Conservation (phyloP, 2,888 invertebrate genomes). For the Calameuta filiformis region DNA sequence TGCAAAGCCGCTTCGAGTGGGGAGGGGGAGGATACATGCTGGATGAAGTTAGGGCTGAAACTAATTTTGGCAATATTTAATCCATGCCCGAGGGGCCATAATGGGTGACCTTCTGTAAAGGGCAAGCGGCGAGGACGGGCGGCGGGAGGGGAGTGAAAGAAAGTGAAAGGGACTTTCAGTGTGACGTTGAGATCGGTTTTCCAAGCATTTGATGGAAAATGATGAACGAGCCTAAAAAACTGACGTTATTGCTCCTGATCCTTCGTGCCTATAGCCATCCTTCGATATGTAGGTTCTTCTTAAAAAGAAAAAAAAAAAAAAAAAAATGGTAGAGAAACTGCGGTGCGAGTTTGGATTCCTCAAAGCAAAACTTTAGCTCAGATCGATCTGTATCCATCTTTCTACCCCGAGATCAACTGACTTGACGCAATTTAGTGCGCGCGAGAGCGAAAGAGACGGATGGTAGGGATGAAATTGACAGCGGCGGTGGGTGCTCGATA, state of each 20-base stretch:
- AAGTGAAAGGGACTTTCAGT: slow-evolving; percentile 24
- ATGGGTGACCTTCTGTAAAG: slow-evolving; percentile 18
- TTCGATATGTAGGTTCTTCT: no score
- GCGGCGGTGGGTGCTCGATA: background rate
- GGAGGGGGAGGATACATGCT: background rate
- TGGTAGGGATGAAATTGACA: background rate
- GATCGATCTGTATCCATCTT: background rate
- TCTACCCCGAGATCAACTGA: background rate
- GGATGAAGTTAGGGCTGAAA: slow-evolving; percentile 27
- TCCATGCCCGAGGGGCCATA: slow-evolving; percentile 41
- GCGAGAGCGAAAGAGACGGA: background rate
- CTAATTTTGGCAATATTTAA: slow-evolving; percentile 53
- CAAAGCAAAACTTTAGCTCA: background rate
- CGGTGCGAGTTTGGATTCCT: background rate
- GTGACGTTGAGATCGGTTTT: slow-evolving; percentile 8
- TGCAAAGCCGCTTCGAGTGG: background rate
- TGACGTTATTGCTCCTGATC: slow-evolving; percentile 39
- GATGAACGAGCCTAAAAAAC: slow-evolving; percentile 53
- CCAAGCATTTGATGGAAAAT: slow-evolving; percentile 56
- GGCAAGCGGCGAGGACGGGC: background rate
- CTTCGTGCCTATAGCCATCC: background rate
- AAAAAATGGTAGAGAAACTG: background rate
- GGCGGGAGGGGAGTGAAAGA: slow-evolving; percentile 27
- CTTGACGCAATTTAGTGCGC: background rate
- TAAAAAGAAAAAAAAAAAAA: no score